Base-by-base conservation (phyloP, 2,888 invertebrate genomes). In the Eustalomyia histrio region DNA sequence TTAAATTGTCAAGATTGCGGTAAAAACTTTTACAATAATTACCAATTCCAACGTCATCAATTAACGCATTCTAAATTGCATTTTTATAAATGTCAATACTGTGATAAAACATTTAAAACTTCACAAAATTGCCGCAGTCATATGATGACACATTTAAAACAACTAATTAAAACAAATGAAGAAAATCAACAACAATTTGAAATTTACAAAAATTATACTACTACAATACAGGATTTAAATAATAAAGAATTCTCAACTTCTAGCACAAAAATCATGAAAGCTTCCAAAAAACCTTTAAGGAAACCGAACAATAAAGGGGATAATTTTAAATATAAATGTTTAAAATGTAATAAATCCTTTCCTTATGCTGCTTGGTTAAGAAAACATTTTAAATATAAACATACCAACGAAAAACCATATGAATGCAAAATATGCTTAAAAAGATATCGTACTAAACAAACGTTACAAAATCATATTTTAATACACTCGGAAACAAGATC, bases 391-490 rank as follows among this genome's bases (percentile, higher is more conserved):
- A 50, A 39, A 14, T 68, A 74, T 50, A 68, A 65, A 50, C 81
- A 88, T 52, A 86, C 86, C 4, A 84, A 84, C 8, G 86, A 87
- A 17, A 79, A 72, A 9, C 84, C 84, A 0, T 86, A 83, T 58
- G 69, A 80, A 14, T 89, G 89, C 57, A 58, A 53, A 8, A 33
- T 71, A 0, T 89, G 89, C 29, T 55, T 60, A 0, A 84, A 79
- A 47, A 52, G 53, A 0, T 87, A 87, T 69, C 76, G 84, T 16
- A 86, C 86, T 18, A 83, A 83, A 53, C 84, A 85, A 5, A 84
- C 85, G 0, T 53, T 87, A 21, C 71, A 84, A 8, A 71, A 83
- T 12, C 88, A 88, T 71, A 55, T 61, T 17, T 69, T 81, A 8
- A 84, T 81, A 0, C 87, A 87, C 76, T 61, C 83, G 0, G 29